Evolutionary conservation across 1,140 invertebrate species (phyloP), one percentile per base, ranked within the genome.

Genomic region (Drosophila sp.): DNA sequence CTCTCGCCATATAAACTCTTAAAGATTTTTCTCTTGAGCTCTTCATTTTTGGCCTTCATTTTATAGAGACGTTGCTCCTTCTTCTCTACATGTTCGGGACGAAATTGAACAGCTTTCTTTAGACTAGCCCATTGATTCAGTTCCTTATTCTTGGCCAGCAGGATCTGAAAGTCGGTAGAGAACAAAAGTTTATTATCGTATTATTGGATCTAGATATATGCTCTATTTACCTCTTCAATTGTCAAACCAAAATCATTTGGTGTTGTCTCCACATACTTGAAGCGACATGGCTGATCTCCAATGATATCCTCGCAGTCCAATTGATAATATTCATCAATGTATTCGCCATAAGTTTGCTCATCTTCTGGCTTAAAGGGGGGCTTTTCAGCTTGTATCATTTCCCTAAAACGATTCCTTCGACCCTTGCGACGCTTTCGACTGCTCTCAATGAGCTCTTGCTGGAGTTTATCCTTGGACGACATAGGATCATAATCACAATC

Each of bases 281-380:
- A 99, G 85, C 97, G 94, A 79, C 97, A 98, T 0, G 97, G 97
- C 66, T 96, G 90, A 92, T 98, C 97, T 1, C 95, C 97, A 69
- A 99, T 96, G 40, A 99, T 95, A 93, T 99, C 98, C 92, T 99
- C 98, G 93, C 96, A 99, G 92, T 98, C 97, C 71, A 99, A 93
- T 76, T 96, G 95, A 90, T 99, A 99, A 93, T 98, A 98, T 91
- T 99, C 97, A 91, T 99, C 96, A 83, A 98, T 95, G 92, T 98
- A 98, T 79, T 98, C 94, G 56, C 96, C 94, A 93, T 97, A 98
- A 1, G 95, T 95, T 91, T 96, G 95, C 50, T 96, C 93, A 66
- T 94, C 93, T 66, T 93, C 93, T 0, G 97, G 96, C 93, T 98
- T 95, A 92, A 97, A 98, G 57, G 95, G 94, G 0, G 97, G 97